Evolutionary conservation across 2,113 vertebrate species (phyloP).

Genomic region (Zingel zingel): DNA sequence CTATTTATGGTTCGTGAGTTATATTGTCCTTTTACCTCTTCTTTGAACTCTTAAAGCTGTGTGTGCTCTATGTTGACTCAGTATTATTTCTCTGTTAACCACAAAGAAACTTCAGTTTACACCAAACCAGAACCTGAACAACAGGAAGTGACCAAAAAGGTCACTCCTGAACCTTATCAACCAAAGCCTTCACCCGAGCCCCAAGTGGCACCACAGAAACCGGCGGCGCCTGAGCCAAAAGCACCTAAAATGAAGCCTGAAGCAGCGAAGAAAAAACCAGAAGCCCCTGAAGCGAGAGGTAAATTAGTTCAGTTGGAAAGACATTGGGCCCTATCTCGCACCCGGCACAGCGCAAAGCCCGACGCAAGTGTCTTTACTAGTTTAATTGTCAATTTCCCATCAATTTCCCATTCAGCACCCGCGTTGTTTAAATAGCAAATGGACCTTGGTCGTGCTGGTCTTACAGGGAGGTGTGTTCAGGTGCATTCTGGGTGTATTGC

Average conservation of each 20-base stretch:
- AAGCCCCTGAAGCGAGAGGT: conserved; percentile 66
- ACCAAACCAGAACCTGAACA: conserved; percentile 41
- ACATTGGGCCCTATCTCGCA: not conserved
- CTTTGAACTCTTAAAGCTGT: conserved; percentile 32
- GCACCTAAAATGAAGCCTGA: conserved; percentile 36
- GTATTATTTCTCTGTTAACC: conserved; percentile 68
- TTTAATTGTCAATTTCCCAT: too few species aligned
- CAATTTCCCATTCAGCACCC: too few species aligned
- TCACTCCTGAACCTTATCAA: conserved; percentile 32
- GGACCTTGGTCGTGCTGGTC: too few species aligned
- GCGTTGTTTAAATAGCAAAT: too few species aligned
- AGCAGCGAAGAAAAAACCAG: conserved; percentile 51
- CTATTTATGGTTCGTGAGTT: conserved; percentile 4
- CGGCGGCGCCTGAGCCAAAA: not conserved
- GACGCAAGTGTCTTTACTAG: too few species aligned
- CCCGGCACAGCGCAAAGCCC: too few species aligned
- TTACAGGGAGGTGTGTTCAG: too few species aligned
- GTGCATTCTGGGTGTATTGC: too few species aligned
- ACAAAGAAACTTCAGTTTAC: conserved; percentile 57
- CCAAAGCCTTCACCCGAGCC: conserved; percentile 36
- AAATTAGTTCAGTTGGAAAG: conserved; percentile 46
- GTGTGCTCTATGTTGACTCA: conserved; percentile 27
- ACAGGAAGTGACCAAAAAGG: conserved; percentile 15
- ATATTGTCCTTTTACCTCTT: not conserved
- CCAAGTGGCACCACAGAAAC: conserved; percentile 16